phyloP scores from a whole-genome alignment of 2,888 invertebrate species.

The Rhimphoctona megacephalus region DNA sequence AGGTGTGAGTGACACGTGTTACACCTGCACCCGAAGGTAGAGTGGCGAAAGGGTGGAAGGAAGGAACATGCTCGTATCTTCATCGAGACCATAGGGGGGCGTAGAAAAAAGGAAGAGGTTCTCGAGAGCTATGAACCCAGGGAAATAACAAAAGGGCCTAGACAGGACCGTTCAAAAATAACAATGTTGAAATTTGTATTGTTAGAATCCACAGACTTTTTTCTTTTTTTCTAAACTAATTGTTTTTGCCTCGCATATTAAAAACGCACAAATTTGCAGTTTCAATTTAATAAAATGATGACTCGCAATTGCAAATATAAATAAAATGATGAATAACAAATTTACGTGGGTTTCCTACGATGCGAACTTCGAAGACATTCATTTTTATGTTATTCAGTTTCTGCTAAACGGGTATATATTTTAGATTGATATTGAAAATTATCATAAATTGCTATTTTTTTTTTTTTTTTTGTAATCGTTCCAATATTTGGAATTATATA shows the following conservation, averaged over 20 bases:
- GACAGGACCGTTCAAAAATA: neutral
- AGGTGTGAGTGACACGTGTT: constrained; percentile 33
- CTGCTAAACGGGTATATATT: neutral
- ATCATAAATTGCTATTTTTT: no score
- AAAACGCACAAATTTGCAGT: no score
- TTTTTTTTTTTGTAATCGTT: no score
- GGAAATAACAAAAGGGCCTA: neutral
- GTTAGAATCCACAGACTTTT: neutral
- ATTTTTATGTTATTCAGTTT: neutral
- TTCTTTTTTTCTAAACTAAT: no score
- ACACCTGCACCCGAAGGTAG: neutral
- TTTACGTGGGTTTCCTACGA: neutral
- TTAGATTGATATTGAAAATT: neutral
- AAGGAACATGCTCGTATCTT: constrained; percentile 6
- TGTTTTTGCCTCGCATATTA: no score
- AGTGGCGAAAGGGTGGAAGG: neutral
- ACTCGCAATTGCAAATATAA: no score
- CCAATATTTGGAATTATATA: no score
- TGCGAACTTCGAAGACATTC: neutral
- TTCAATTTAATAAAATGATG: no score
- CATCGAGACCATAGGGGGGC: constrained; percentile 6
- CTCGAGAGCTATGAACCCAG: constrained; percentile 3
- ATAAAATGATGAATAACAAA: neutral
- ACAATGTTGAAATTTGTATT: neutral
- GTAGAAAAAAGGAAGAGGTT: neutral